Conservation (phyloP, 2,888 invertebrate species). For the Helleia helle region DNA sequence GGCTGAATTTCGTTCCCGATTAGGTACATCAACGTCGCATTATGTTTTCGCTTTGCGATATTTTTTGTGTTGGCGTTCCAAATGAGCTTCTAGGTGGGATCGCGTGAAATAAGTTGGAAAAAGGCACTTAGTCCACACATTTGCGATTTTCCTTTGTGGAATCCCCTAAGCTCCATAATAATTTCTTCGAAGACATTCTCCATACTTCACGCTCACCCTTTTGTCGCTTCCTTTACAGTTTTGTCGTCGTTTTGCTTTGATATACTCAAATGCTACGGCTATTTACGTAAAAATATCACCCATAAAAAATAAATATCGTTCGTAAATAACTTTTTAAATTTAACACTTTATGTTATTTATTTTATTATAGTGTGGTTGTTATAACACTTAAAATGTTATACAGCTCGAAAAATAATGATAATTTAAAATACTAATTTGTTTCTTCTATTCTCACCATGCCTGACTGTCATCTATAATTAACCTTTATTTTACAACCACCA, state of each 20-base stretch:
- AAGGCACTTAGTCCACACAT: constrained; percentile 54
- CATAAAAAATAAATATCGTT: no score
- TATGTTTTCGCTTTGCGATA: constrained; percentile 24
- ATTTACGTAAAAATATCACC: no score
- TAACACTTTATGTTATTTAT: no score
- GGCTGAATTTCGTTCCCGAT: constrained; percentile 17
- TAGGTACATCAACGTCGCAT: constrained; percentile 20
- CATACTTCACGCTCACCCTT: constrained; percentile 43
- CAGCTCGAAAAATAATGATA: no score
- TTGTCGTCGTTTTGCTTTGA: constrained; percentile 17
- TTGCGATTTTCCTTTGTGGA: constrained; percentile 29
- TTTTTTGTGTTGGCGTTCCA: constrained; percentile 37
- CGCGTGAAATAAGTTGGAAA: constrained; percentile 55
- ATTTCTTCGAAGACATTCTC: constrained; percentile 49
- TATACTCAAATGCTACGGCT: no score
- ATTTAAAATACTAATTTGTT: no score
- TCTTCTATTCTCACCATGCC: no score
- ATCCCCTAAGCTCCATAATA: constrained; percentile 35
- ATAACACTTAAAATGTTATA: no score
- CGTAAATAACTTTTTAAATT: no score
- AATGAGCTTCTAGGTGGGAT: constrained; percentile 8
- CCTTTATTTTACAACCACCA: no score
- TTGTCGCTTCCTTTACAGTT: constrained; percentile 28
- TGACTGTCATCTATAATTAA: no score
- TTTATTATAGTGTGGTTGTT: no score